Percentiles rank a stretch among this genome's conserved stretches.
Evolutionary conservation across 2,888 invertebrate genomes (phyloP).

Genomic region (Drosophila acutilabella): DNA sequence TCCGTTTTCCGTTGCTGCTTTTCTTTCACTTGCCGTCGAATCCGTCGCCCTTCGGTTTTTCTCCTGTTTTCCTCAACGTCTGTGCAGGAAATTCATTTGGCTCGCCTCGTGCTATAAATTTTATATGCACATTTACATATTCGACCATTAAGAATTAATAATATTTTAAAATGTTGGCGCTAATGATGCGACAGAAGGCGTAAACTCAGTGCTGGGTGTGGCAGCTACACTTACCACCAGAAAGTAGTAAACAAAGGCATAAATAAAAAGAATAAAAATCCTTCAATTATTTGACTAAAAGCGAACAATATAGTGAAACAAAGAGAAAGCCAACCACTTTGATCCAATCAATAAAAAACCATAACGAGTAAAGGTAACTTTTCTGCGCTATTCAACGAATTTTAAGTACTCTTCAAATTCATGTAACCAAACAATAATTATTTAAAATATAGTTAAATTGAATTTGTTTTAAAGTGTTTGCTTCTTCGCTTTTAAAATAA

Average conservation of each 20-base stretch:
- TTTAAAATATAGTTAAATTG: too few relatives aligned
- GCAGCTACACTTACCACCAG: constrained; percentile 13
- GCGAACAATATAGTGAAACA: constrained; percentile 38
- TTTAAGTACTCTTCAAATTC: constrained; percentile 11
- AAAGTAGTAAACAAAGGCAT: neutral
- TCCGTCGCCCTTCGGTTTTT: constrained; percentile 20
- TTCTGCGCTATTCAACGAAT: neutral
- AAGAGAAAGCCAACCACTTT: constrained; percentile 44
- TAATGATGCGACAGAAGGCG: constrained; percentile 66
- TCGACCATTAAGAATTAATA: constrained; percentile 78
- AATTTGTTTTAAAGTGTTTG: too few relatives aligned
- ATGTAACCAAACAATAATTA: too few relatives aligned
- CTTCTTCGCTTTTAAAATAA: too few relatives aligned
- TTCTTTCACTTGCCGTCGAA: constrained; percentile 60
- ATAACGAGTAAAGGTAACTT: constrained; percentile 28
- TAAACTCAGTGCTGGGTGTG: constrained; percentile 26
- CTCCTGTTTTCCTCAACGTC: constrained; percentile 45
- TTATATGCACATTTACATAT: constrained; percentile 52
- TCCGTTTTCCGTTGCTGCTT: constrained; percentile 71
- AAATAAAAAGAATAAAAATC: constrained; percentile 17
- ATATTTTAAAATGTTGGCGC: constrained; percentile 75
- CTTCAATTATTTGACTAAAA: constrained; percentile 48
- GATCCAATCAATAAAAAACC: constrained; percentile 57
- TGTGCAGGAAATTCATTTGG: constrained; percentile 77
- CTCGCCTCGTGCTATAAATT: constrained; percentile 60